phyloP scores from a whole-genome alignment of 2,797 vertebrate species.

The Coregonus sp. region DNA sequence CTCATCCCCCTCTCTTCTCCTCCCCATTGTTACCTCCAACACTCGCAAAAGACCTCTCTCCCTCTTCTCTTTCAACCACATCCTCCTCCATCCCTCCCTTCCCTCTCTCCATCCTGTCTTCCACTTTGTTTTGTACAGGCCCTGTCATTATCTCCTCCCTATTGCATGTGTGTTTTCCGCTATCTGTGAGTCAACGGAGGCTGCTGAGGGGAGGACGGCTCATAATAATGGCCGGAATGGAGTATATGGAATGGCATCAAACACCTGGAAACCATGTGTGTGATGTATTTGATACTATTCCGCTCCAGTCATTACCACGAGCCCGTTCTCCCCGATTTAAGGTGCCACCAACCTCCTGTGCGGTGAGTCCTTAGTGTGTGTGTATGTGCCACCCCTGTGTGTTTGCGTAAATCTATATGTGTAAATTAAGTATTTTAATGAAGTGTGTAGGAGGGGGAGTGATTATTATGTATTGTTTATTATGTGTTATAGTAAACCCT shows the following conservation, averaged over 20 bases:
- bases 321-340: too few species aligned
- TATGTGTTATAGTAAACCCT: too few species aligned
- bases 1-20: constrained; percentile 30
- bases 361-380: constrained; percentile 16
- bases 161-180: constrained; percentile 12
- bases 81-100: constrained; percentile 1
- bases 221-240: too few species aligned
- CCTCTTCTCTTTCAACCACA: background rate
- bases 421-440: too few species aligned
- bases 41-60: background rate
- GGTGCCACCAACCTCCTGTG: too few species aligned
- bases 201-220: too few species aligned
- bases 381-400: constrained; percentile 5
- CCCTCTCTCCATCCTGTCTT: constrained; percentile 15
- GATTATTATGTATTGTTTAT: background rate
- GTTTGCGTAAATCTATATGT: background rate
- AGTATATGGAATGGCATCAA: too few species aligned
- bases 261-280: too few species aligned
- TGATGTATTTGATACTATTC: too few species aligned
- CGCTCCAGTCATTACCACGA: too few species aligned
- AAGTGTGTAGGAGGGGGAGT: background rate
- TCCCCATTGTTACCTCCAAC: constrained; percentile 18
- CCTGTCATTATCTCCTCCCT: constrained; percentile 2
- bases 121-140: constrained; percentile 10
- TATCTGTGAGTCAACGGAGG: background rate